Percentiles rank a stretch among this genome's conserved stretches.
Evolutionary conservation across 2,797 vertebrate species (phyloP).

Genomic region (Tadarida brasiliensis): DNA sequence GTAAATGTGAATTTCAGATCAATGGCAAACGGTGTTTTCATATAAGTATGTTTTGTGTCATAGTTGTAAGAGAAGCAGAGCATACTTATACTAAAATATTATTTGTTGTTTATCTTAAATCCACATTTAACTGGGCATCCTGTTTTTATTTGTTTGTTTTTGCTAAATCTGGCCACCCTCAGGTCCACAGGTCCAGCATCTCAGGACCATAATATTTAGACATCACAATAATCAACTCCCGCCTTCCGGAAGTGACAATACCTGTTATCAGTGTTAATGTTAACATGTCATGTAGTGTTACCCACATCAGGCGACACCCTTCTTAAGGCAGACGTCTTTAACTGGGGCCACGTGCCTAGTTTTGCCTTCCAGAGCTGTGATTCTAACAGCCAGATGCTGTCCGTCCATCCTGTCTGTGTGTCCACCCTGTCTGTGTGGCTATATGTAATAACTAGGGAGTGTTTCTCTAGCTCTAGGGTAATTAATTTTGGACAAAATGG

Average conservation of each 20-base stretch:
- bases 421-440: not conserved
- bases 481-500: not conserved
- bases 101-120: not conserved
- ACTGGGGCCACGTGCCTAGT: not conserved
- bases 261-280: too few relatives aligned
- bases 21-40: not conserved
- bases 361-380: not conserved
- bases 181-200: not conserved
- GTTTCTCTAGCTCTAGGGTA: not conserved
- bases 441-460: not conserved
- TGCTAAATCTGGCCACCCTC: not conserved
- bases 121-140: not conserved
- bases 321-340: not conserved
- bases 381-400: not conserved
- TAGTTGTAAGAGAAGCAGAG: not conserved
- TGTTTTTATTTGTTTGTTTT: not conserved
- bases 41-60: not conserved
- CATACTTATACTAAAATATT: not conserved
- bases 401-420: not conserved
- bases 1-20: not conserved
- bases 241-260: not conserved
- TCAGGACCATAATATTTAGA: not conserved
- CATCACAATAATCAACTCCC: not conserved
- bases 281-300: fast-evolving
- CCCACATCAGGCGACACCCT: not conserved